Evolutionary conservation across 2,113 vertebrate species (phyloP).

Genomic region (Rallus limicola): DNA sequence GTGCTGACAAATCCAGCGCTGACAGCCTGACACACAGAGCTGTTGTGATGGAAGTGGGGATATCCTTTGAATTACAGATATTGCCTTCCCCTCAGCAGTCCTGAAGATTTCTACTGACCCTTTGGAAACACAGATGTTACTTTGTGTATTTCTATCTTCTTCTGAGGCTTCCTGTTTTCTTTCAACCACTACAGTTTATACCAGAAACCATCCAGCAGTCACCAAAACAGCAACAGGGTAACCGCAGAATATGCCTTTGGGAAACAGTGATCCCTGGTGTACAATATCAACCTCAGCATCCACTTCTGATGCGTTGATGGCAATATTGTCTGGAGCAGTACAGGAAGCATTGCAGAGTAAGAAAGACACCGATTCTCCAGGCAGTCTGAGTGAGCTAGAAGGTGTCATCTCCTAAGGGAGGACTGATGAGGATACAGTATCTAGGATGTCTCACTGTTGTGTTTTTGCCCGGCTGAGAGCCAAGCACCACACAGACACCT

Average conservation of each 20-base stretch:
- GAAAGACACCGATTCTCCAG: neutral
- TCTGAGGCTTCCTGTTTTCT: neutral
- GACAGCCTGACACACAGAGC: neutral
- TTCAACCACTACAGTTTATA: neutral
- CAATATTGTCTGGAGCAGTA: neutral
- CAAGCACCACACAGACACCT: no score
- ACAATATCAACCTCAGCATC: neutral
- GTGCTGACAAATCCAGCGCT: neutral
- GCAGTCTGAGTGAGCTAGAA: neutral
- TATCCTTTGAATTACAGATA: neutral
- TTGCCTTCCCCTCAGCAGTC: neutral
- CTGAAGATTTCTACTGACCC: neutral
- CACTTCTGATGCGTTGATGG: accelerated
- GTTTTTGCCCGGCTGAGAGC: no score
- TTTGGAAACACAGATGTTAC: neutral
- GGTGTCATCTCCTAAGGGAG: neutral
- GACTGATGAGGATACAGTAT: neutral
- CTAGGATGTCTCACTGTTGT: neutral
- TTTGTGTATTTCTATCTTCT: neutral
- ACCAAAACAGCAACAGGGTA: neutral
- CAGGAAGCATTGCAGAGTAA: neutral
- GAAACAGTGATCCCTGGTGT: neutral
- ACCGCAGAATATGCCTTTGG: neutral
- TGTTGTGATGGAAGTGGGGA: neutral
- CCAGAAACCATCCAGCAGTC: neutral